Evolutionary conservation across 1,140 invertebrate genomes (phyloP), one percentile per base, ranked within the genome.

Genomic region (Calephelis virginiensis): DNA sequence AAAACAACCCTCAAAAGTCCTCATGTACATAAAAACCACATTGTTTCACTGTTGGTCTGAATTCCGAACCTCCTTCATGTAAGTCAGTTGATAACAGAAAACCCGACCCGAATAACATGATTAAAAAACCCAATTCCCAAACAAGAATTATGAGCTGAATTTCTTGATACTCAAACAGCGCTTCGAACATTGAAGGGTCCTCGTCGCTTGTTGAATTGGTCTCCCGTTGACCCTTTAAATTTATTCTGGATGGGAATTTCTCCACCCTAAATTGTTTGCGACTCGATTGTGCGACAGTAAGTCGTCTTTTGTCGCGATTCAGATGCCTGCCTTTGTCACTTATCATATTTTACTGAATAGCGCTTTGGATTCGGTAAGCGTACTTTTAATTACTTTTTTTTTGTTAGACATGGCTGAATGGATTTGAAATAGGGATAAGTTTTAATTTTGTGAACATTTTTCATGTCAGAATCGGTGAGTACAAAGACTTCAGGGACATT

Each of bases 211-310:
- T 56, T 56, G 50, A 56, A 56, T 56, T 5, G 50, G 50, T 56
- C 17, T 56, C 50, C 50, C 50, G 50, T 56, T 12, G 50, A 28
- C 50, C 28, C 17, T 28, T 4, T 37, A 56, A n/a, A 64, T 62
- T 62, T 62, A 53, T 64, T 14, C 63, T 53, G 38, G 49, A n/a
- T 17, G 63, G 63, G 53, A 64, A 63, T 66, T 60, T 67, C 69
- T 65, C 70, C 62, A 60, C 66, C 69, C 68, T 66, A 61, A 61
- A 68, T 69, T 69, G 71, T 72, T 72, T 50, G 67, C 61, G 62
- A 62, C 61, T 60, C 68, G 66, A 75, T 72, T 72, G 73, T 63
- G 67, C 74, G 74, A 73, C 69, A 71, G 60, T 75, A 75, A 75
- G 74, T 71, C 67, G 64, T 53, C 67, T 63, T 67, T 75, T 73